Base-by-base conservation (phyloP, 2,888 invertebrate genomes). In the Drosophila infuscata region DNA sequence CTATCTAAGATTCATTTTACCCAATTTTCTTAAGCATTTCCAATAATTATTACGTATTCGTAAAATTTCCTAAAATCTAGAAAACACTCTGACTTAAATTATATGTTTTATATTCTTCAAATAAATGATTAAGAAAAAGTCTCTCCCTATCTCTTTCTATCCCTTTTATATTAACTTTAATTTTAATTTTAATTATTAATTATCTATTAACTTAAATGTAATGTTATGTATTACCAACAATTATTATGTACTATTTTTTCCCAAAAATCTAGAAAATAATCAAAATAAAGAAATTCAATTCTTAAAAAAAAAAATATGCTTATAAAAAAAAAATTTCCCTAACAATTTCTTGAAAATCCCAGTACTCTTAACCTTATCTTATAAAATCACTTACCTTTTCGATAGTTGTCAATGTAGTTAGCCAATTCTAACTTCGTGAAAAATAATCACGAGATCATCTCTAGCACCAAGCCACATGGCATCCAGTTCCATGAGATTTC, bases 401-500 rank as follows among this genome's bases (percentile, higher is more conserved):
- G 11, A 30, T n/a, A 38, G 0, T 30, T 48, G 15, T 17, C 15
- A 20, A 32, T 17, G 12, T 32, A 3, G 3, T 8, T 11, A 25
- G 4, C n/a, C 12, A 11, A 15, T 36, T 43, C 17, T 33, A 8
- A 58, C 11, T 30, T 29, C 17, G 9, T 6, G 5, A 11, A 15
- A 17, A 11, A 9, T 9, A 29, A 57, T 60, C 76, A 79, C 80
- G 70, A 49, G 43, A 58, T 46, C 79, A 76, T 74, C 80, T 73
- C 81, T 62, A 59, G 11, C 29, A 29, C 15, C 9, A 25, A 38
- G 52, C 38, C 66, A 49, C 53, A 61, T 20, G 56, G 70, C 46
- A 64, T 64, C 69, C 79, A 68, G 58, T 74, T 70, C 60, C 62
- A 71, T 53, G 70, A 80, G 77, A 75, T 82, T 75, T 70, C 64